These are phyloP conservation scores for Notolabrus celidotus DNA, from an alignment of 2,797 vertebrate species.

Conservation along the genomic window DNA sequence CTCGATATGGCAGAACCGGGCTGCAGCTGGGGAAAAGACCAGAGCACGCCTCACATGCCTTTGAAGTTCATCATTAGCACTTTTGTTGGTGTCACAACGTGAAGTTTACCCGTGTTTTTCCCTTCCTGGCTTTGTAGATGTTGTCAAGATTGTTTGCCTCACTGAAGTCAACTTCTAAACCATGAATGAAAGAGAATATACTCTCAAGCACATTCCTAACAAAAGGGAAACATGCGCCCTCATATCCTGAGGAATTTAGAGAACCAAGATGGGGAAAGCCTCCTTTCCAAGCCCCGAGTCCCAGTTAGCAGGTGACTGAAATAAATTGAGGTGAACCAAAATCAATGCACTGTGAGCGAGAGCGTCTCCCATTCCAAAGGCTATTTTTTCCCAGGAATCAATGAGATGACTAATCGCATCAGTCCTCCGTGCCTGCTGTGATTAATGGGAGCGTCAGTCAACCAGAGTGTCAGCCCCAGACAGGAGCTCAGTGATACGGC, in stretches of 20 bases:
- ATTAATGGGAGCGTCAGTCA: conserved; percentile 84
- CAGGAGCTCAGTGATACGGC: conserved; percentile 77
- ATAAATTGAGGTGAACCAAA: conserved; percentile 84
- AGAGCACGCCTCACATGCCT: conserved; percentile 46
- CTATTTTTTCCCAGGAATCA: conserved; percentile 80
- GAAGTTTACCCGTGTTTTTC: conserved; percentile 33
- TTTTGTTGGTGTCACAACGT: conserved; percentile 47
- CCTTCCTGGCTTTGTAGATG: conserved; percentile 38
- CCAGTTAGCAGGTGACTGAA: conserved; percentile 84
- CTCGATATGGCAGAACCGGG: conserved; percentile 52
- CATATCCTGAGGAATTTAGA: conserved; percentile 24
- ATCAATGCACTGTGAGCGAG: conserved; percentile 79
- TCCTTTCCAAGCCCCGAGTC: conserved; percentile 63
- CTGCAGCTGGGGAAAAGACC: conserved; percentile 52
- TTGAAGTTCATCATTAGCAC: conserved; percentile 76
- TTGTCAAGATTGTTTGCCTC: conserved; percentile 40
- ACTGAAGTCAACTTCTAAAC: conserved; percentile 32
- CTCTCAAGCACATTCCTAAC: conserved; percentile 15
- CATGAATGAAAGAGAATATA: conserved; percentile 48
- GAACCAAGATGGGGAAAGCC: conserved; percentile 49
- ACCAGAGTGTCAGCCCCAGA: conserved; percentile 73
- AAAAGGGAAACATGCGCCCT: conserved; percentile 41
- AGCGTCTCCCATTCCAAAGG: conserved; percentile 74
- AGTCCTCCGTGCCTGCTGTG: conserved; percentile 77
- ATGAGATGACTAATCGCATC: conserved; percentile 88